Evolutionary conservation across 2,113 vertebrate species (phyloP).

Genomic region (Gadus macrocephalus): DNA sequence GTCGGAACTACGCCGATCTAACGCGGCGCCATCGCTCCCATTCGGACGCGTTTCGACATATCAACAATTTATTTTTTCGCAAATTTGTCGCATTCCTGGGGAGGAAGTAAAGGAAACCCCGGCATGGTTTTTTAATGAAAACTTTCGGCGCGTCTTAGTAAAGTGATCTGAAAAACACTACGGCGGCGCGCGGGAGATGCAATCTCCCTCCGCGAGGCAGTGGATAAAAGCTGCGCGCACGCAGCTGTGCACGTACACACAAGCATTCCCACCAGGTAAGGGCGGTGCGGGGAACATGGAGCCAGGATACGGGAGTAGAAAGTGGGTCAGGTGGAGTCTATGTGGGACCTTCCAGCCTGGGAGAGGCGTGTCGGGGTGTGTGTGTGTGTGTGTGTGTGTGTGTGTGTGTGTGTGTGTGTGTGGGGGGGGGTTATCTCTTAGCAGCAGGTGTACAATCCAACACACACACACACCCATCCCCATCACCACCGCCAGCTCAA

Average conservation of each 20-base stretch:
- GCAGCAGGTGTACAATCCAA: too few relatives aligned
- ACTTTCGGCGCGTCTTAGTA: conserved; percentile 1
- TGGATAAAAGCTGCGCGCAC: conserved; percentile 35
- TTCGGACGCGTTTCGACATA: conserved; percentile 38
- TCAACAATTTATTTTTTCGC: conserved; percentile 43
- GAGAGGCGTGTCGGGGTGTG: too few relatives aligned
- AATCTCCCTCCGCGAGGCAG: conserved; percentile 29
- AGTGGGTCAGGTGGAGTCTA: too few relatives aligned
- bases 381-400: too few relatives aligned
- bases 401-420: too few relatives aligned
- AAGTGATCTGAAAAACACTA: conserved; percentile 22
- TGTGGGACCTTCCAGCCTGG: too few relatives aligned
- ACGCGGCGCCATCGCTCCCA: conserved; percentile 32
- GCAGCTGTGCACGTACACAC: background rate
- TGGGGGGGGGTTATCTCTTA: too few relatives aligned
- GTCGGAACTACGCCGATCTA: conserved; percentile 11
- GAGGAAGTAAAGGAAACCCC: background rate
- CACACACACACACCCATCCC: too few relatives aligned
- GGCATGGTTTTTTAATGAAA: too few relatives aligned
- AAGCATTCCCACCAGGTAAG: background rate
- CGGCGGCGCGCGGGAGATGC: conserved; percentile 32
- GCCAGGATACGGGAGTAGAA: too few relatives aligned
- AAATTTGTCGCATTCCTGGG: conserved; percentile 39
- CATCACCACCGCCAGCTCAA: too few relatives aligned
- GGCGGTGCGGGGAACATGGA: too few relatives aligned